These are phyloP conservation scores for Manis crassicaudata DNA, from an alignment of 2,797 vertebrate species.

Conservation along the genomic window DNA sequence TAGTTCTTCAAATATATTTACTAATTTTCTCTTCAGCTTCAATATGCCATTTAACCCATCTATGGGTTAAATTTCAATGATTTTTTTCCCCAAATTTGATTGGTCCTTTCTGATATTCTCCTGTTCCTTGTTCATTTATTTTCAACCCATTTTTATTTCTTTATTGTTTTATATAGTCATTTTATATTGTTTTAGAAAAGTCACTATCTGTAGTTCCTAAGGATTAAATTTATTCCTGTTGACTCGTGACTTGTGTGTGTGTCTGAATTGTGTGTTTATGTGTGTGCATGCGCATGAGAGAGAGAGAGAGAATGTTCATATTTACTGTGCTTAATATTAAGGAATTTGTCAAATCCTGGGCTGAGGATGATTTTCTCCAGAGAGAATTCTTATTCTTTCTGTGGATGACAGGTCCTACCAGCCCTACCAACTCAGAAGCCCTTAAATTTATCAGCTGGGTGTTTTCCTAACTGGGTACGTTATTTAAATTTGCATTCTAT, in stretches of 20 bases:
- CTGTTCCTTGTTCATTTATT: background rate
- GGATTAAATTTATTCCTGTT: slow-evolving; percentile 10
- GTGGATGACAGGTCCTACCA: background rate
- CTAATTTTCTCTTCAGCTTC: slow-evolving; percentile 17
- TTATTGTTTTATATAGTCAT: slow-evolving; percentile 26
- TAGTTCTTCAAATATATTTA: slow-evolving; percentile 15
- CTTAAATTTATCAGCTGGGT: slow-evolving; percentile 21
- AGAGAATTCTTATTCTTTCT: slow-evolving; percentile 41
- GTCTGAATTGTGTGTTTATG: background rate
- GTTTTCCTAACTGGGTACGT: slow-evolving; percentile 11
- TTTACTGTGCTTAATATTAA: slow-evolving; percentile 16
- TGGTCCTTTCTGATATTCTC: slow-evolving; percentile 32
- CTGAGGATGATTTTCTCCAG: slow-evolving; percentile 27
- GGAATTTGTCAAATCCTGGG: slow-evolving; percentile 7
- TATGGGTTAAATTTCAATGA: slow-evolving; percentile 12
- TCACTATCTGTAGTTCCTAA: background rate
- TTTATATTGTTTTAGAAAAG: background rate
- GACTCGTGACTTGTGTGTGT: background rate
- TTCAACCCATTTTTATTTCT: background rate
- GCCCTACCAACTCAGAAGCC: slow-evolving; percentile 1
- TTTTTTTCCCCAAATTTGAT: background rate
- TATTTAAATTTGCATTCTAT: slow-evolving; percentile 52
- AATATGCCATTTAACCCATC: slow-evolving; percentile 1
- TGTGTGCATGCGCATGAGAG: too few relatives aligned
- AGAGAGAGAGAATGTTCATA: background rate